Conservation (phyloP, 2,888 invertebrate genomes). For the Thyatira batis region DNA sequence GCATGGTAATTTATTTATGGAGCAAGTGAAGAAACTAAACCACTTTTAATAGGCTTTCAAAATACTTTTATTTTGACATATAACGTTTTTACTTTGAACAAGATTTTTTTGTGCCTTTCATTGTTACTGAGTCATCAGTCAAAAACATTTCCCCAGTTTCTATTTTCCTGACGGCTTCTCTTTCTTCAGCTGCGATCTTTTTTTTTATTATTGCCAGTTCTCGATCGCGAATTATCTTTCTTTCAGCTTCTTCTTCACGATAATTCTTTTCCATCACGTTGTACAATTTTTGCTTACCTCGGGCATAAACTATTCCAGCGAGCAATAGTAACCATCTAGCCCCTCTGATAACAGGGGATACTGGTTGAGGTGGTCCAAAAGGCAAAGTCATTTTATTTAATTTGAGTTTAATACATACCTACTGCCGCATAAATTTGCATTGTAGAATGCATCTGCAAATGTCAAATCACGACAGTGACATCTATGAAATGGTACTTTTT, state of each 20-base stretch:
- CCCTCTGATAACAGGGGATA: conserved; percentile 70
- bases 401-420: background rate
- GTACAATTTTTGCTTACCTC: conserved; percentile 54
- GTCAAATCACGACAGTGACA: background rate
- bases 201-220: conserved; percentile 50
- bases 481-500: no score
- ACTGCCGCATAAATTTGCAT: background rate
- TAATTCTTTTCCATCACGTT: conserved; percentile 43
- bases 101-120: background rate
- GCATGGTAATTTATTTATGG: no score
- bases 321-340: conserved; percentile 56
- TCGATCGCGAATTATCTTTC: conserved; percentile 57
- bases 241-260: conserved; percentile 53
- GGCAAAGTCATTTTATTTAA: conserved; percentile 45
- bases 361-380: conserved; percentile 60
- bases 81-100: background rate
- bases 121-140: conserved; percentile 16
- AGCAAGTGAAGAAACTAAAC: no score
- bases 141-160: conserved; percentile 61
- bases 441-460: background rate
- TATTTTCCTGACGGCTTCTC: conserved; percentile 44
- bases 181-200: conserved; percentile 58
- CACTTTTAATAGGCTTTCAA: no score
- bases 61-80: no score
- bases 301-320: conserved; percentile 64